Evolutionary conservation across 2,888 invertebrate species (phyloP).

Genomic region (Theretra japonica): DNA sequence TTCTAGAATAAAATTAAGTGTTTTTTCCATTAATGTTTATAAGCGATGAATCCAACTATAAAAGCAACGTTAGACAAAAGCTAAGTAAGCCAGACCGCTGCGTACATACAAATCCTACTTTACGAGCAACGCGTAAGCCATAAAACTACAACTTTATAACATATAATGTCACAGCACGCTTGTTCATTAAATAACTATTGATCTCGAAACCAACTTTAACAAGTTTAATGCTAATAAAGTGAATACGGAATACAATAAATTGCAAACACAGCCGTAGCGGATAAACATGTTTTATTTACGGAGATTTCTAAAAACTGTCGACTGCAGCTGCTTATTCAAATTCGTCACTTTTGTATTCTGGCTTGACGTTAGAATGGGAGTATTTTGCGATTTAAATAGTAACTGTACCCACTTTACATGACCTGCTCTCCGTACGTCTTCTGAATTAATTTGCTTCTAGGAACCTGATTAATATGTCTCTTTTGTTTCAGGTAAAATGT

Average conservation of each 20-base stretch:
- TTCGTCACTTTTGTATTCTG: slow-evolving; percentile 59
- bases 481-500: slow-evolving; percentile 59
- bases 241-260: neutral
- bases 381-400: slow-evolving; percentile 66
- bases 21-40: neutral
- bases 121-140: neutral
- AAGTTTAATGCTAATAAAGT: slow-evolving; percentile 1
- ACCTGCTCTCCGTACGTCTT: slow-evolving; percentile 59
- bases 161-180: slow-evolving; percentile 15
- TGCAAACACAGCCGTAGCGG: neutral
- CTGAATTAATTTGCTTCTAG: slow-evolving; percentile 62
- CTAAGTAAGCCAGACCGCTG: slow-evolving; percentile 1
- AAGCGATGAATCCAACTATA: neutral
- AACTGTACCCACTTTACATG: slow-evolving; percentile 56
- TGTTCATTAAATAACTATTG: slow-evolving; percentile 22
- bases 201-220: slow-evolving; percentile 10
- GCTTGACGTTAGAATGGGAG: slow-evolving; percentile 46
- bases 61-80: slow-evolving; percentile 2
- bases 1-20: neutral
- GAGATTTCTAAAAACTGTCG: slow-evolving; percentile 23
- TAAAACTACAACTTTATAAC: slow-evolving; percentile 19
- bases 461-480: slow-evolving; percentile 36
- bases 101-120: neutral
- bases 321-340: slow-evolving; percentile 44
- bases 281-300: slow-evolving; percentile 23